Conservation (phyloP, 1,140 invertebrate species). For the Drosophila subobscura region DNA sequence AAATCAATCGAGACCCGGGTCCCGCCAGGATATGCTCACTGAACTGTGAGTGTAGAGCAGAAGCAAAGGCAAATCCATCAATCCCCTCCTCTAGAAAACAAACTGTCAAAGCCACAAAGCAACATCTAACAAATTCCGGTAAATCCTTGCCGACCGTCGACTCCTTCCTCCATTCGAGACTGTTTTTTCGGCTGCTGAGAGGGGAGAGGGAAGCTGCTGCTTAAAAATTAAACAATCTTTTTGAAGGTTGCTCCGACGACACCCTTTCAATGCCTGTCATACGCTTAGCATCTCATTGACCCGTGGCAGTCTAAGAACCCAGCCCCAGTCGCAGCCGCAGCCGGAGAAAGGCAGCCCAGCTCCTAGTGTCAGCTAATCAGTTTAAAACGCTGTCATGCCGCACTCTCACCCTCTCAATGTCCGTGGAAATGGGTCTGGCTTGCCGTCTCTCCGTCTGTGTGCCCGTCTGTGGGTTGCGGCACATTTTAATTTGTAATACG, state of each 20-base stretch:
- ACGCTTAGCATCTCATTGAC: slow-evolving; percentile 78
- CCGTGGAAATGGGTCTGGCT: slow-evolving; percentile 23
- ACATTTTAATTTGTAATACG: slow-evolving; percentile 83
- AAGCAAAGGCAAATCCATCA: slow-evolving; percentile 40
- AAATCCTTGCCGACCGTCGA: slow-evolving; percentile 52
- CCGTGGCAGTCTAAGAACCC: slow-evolving; percentile 56
- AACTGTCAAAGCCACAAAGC: slow-evolving; percentile 70
- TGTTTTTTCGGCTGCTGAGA: slow-evolving; percentile 14
- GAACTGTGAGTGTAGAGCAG: slow-evolving; percentile 46
- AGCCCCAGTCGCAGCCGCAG: slow-evolving; percentile 48
- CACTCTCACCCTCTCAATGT: slow-evolving; percentile 15
- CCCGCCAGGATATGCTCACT: slow-evolving; percentile 51
- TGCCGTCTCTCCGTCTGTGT: slow-evolving; percentile 2
- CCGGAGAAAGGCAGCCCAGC: slow-evolving; percentile 32
- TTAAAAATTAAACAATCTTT: slow-evolving; percentile 75
- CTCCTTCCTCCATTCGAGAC: slow-evolving; percentile 9
- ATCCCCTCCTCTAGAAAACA: slow-evolving; percentile 19
- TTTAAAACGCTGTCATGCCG: slow-evolving; percentile 63
- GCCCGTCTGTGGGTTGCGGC: slow-evolving; percentile 58
- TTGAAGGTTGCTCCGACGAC: slow-evolving; percentile 46
- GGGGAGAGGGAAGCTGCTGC: slow-evolving; percentile 8
- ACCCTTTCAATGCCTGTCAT: slow-evolving; percentile 70
- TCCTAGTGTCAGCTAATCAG: slow-evolving; percentile 67
- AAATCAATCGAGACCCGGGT: slow-evolving; percentile 53
- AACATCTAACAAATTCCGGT: slow-evolving; percentile 53